phyloP scores from a whole-genome alignment of 2,113 vertebrate genomes.

The Ictalurus punctatus region DNA sequence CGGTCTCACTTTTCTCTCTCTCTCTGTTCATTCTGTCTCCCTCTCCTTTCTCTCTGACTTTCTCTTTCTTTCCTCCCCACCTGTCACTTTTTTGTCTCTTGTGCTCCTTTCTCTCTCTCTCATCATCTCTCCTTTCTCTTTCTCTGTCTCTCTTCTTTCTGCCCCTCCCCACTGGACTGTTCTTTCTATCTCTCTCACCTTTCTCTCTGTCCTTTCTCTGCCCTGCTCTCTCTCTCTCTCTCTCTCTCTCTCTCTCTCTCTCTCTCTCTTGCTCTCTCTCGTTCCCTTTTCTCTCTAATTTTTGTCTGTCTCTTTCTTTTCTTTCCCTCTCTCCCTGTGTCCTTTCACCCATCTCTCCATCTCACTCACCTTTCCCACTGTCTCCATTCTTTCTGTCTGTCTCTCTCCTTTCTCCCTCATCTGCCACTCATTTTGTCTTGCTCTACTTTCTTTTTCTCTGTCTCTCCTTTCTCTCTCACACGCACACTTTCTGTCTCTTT shows the following conservation, averaged over 20 bases:
- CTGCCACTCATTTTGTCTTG: not conserved
- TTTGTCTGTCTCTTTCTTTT: conserved; percentile 33
- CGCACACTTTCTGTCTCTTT: conserved; percentile 43
- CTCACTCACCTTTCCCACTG: not conserved
- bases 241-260: not conserved
- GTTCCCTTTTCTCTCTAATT: not conserved
- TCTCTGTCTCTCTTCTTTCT: not conserved
- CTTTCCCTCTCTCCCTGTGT: not conserved
- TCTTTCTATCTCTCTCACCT: not conserved
- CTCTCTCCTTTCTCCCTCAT: not conserved
- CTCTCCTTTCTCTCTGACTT: not conserved
- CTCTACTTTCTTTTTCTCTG: not conserved
- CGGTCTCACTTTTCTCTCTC: not conserved
- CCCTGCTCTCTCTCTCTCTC: not conserved
- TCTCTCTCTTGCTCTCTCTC: not conserved
- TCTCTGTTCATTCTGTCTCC: no score
- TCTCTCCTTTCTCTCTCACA: not conserved
- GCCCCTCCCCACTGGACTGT: no score
- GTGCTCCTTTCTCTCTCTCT: not conserved
- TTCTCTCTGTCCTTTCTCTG: not conserved
- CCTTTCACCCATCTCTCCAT: not conserved
- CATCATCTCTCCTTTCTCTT: not conserved
- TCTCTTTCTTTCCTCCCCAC: not conserved
- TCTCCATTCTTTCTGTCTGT: not conserved
- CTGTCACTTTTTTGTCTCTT: not conserved